Base-by-base conservation (phyloP, 2,888 invertebrate species). In the Drosophila quinaria region DNA sequence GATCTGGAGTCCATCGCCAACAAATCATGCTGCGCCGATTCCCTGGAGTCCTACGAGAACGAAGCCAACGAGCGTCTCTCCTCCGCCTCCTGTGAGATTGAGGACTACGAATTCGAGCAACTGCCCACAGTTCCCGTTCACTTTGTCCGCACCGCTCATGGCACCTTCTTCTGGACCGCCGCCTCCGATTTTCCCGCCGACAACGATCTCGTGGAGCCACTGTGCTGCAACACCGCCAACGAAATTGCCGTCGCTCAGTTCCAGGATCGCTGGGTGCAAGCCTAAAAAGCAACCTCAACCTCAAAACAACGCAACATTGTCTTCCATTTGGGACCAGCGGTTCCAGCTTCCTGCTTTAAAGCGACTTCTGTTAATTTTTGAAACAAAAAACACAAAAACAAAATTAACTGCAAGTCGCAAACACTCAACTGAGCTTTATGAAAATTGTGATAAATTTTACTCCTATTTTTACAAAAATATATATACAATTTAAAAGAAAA, bases 101-200 rank as follows among this genome's bases (percentile, higher is more conserved):
- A 91, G 73, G 91, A 91, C 74, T 90, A 87, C 75, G 90, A 92
- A n/a, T 78, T 90, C 47, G 90, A 87, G 68, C 87, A 90, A 73
- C 67, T 91, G 75, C 80, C 87, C 50, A 87, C 84, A 49, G 91
- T 93, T 19, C 96, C 96, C 3, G 96, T 96, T 15, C 96, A 96
- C 93, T 96, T 96, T 92, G 96, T 96, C 25, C 94, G 95, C 91
- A 96, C 96, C 35, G 95, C 95, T 82, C 96, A 96, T 80, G 96
- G 96, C 77, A 96, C 96, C 72, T 96, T 97, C 94, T 96, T 96
- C 94, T 97, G 96, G 96, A 96, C 96, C 54, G 95, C 96, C 47
- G 94, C 95, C 50, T 93, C 87, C 52, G 87, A 90, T 52, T 78
- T 90, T 62, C 89, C 91, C 39, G 91, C 90, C 62, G 92, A 92